Base-by-base conservation (phyloP, 2,113 vertebrate species). In the Dipodomys ordii region DNA sequence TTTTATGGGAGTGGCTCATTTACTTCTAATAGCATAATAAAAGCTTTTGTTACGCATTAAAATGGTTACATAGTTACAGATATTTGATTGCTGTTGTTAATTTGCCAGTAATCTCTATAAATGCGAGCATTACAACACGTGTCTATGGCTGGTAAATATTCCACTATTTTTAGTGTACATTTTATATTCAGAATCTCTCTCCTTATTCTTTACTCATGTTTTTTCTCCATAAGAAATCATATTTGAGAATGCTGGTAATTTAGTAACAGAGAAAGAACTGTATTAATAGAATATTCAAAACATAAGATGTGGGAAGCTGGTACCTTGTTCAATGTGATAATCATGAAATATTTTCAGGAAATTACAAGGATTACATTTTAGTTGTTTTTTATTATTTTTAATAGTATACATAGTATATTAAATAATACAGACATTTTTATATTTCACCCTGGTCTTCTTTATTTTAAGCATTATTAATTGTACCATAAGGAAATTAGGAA, bases 1-100 rank as follows among this genome's bases (percentile, higher is more conserved):
- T 98, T 98, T 98, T 98, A 98, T 98, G 98, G 98, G 98, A 98
- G 98, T 98, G 98, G 98, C 97, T 98, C 98, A 97, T 98, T 99
- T 98, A 98, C 96, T 98, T 97, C 97, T 98, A 96, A 97, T 98
- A 98, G 98, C 98, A 98, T 98, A 98, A 97, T 98, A 98, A 98
- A 98, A 98, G 98, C 98, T 97, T 98, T 99, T 98, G 98, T 99
- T 98, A 98, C 82, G 71, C 97, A 97, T 98, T 98, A 98, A 98
- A 99, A 98, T 98, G 98, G 98, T 96, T 98, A 98, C 98, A 96
- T 78, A 97, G 97, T 98, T 97, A 95, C 92, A 97, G 97, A 93
- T 98, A 97, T 99, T 98, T 98, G 99, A 98, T 98, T 97, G 95
- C 97, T 98, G 97, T 98, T 98, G 97, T 98, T 95, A 97, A 98